Conservation (phyloP, 1,140 invertebrate genomes). For the Drosophila punjabiensis region DNA sequence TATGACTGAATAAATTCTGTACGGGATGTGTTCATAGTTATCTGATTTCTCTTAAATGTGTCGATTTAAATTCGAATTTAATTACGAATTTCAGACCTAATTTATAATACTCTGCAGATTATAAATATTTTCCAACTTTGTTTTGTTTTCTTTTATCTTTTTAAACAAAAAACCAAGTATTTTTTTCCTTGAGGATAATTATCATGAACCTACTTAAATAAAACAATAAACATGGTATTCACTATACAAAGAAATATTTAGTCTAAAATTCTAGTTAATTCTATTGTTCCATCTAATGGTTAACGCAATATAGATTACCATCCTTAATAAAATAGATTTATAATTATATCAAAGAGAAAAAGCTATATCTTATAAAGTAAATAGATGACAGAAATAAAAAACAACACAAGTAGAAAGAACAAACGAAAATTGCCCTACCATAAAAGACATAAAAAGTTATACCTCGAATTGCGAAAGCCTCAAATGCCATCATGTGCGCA, state of each 20-base stretch:
- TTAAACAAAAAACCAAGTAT: too few relatives aligned
- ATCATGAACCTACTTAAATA: too few relatives aligned
- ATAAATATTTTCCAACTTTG: background rate
- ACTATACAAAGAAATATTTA: too few relatives aligned
- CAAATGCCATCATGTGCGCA: slow-evolving; percentile 56
- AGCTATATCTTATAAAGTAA: background rate
- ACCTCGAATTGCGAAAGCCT: slow-evolving; percentile 29
- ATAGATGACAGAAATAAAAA: slow-evolving; percentile 2
- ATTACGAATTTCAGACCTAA: background rate
- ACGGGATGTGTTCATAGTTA: background rate
- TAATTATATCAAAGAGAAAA: background rate
- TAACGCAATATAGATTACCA: too few relatives aligned
- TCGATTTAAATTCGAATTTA: background rate
- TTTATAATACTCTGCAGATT: background rate
- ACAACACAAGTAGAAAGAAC: slow-evolving; percentile 9
- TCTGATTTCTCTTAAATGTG: background rate
- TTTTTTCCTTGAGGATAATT: too few relatives aligned
- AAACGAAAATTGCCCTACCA: slow-evolving; percentile 25
- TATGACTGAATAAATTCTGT: background rate
- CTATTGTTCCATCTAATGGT: background rate
- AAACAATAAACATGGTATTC: too few relatives aligned
- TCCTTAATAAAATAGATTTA: background rate
- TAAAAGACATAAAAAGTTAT: slow-evolving; percentile 55
- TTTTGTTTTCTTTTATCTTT: background rate
- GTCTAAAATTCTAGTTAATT: too few relatives aligned